Percentiles rank a stretch among this genome's conserved stretches.
Evolutionary conservation across 92 coral and sea anemone genomes (phyloP).

Genomic region (Palythoa grandiflora): DNA sequence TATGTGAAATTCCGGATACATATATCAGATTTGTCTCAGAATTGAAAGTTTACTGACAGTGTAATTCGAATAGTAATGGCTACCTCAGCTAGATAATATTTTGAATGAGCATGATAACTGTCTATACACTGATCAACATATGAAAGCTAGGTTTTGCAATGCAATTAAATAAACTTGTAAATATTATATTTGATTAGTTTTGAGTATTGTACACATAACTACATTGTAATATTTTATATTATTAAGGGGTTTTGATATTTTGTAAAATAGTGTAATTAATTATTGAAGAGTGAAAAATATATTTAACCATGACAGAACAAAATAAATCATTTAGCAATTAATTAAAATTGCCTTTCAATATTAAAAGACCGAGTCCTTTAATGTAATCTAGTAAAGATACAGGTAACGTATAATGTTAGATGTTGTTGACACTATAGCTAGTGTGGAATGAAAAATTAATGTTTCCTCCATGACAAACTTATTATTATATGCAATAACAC

Average conservation of each 20-base stretch:
- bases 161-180: constrained; percentile 11
- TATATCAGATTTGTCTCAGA: constrained; percentile 13
- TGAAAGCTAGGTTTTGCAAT: constrained; percentile 14
- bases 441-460: constrained; percentile 12
- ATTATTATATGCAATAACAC: constrained; percentile 11
- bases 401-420: constrained; percentile 13
- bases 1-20: constrained; percentile 14
- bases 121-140: constrained; percentile 13
- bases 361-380: constrained; percentile 14
- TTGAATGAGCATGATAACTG: constrained; percentile 14
- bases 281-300: constrained; percentile 11
- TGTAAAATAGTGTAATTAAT: constrained; percentile 11
- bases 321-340: constrained; percentile 11
- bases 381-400: constrained; percentile 12
- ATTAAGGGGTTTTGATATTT: constrained; percentile 12
- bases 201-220: constrained; percentile 13
- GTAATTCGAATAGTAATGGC: constrained; percentile 14
- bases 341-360: constrained; percentile 11
- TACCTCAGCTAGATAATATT: constrained; percentile 13
- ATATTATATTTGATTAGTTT: constrained; percentile 10
- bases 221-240: constrained; percentile 10
- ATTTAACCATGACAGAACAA: constrained; percentile 13
- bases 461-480: constrained; percentile 14
- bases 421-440: constrained; percentile 14
- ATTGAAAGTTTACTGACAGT: constrained; percentile 13